Evolutionary conservation across 2,113 vertebrate species (phyloP).

Genomic region (Eptesicus fuscus): DNA sequence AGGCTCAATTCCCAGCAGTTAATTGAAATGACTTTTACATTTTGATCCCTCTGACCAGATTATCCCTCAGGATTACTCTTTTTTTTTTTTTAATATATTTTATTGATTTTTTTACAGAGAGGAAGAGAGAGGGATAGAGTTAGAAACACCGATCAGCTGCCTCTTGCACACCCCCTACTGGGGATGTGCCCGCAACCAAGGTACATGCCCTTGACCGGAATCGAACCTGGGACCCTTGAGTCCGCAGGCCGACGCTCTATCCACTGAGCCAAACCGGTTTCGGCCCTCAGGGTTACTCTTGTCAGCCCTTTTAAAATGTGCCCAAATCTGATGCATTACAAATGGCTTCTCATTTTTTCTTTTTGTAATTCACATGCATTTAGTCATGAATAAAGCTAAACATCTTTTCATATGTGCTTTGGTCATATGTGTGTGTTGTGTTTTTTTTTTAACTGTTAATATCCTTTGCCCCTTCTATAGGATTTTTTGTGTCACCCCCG

Average conservation of each 20-base stretch:
- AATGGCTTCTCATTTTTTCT: not conserved
- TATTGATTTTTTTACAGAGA: no score
- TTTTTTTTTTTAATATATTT: no score
- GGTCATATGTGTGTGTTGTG: not conserved
- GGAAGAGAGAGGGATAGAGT: no score
- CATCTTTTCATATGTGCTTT: conserved; percentile 7
- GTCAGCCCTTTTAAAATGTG: not conserved
- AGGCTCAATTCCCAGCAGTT: not conserved
- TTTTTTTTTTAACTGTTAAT: not conserved
- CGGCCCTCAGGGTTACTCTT: not conserved
- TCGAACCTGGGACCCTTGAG: no score
- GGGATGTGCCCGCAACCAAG: no score
- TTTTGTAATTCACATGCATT: not conserved
- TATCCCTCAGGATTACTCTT: not conserved
- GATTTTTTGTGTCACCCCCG: not conserved
- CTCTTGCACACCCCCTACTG: no score
- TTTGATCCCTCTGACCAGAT: not conserved
- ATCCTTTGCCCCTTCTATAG: not conserved
- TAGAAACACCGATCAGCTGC: no score
- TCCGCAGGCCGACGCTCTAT: no score
- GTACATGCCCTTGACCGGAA: no score
- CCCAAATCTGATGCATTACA: not conserved
- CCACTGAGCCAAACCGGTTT: no score
- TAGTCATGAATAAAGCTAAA: conserved; percentile 31
- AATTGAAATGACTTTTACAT: not conserved